A percentile compares a stretch with the other conserved stretches of the same genome.
Evolutionary conservation across 2,888 invertebrate species (phyloP).

Genomic region (Criorhina ranunculi): DNA sequence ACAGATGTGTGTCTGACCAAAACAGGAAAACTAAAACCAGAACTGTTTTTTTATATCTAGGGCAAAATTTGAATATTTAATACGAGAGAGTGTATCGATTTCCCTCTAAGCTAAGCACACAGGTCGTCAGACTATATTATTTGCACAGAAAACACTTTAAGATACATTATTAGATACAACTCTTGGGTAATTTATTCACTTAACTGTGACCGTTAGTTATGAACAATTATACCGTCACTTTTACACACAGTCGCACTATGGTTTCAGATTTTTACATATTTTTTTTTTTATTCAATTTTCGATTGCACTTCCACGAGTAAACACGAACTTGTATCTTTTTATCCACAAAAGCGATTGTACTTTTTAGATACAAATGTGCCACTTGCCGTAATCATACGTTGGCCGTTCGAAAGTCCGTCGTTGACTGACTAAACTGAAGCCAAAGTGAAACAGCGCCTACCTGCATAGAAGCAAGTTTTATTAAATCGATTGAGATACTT

Average conservation of each 20-base stretch:
- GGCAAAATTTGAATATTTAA: slow-evolving; percentile 68
- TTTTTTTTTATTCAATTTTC: slow-evolving; percentile 3
- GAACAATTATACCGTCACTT: slow-evolving; percentile 20
- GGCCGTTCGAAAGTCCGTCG: slow-evolving; percentile 67
- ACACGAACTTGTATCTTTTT: slow-evolving; percentile 36
- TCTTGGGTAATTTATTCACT: slow-evolving; percentile 30
- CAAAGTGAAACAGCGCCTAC: slow-evolving; percentile 17
- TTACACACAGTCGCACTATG: slow-evolving; percentile 9
- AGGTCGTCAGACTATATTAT: slow-evolving; percentile 20
- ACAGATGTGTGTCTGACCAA: slow-evolving; percentile 16
- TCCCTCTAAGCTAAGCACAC: slow-evolving; percentile 58
- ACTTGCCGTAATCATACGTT: slow-evolving; percentile 38
- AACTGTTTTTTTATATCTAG: slow-evolving; percentile 59
- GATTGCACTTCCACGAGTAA: slow-evolving; percentile 10
- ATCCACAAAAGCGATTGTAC: slow-evolving; percentile 19
- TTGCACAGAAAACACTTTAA: slow-evolving; percentile 18
- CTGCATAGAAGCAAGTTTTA: slow-evolving; percentile 35
- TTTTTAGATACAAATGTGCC: slow-evolving; percentile 30
- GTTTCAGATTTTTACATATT: slow-evolving; percentile 8
- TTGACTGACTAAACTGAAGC: slow-evolving; percentile 47
- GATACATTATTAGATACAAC: slow-evolving; percentile 9
- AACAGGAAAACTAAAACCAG: slow-evolving; percentile 30
- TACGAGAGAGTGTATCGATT: slow-evolving; percentile 60
- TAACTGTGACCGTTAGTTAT: slow-evolving; percentile 14
- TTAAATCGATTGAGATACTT: slow-evolving; percentile 64